A percentile compares a stretch with the other conserved stretches of the same genome.
Conservation (phyloP, 1,140 invertebrate genomes). For the Rhopalosiphum maidis region DNA sequence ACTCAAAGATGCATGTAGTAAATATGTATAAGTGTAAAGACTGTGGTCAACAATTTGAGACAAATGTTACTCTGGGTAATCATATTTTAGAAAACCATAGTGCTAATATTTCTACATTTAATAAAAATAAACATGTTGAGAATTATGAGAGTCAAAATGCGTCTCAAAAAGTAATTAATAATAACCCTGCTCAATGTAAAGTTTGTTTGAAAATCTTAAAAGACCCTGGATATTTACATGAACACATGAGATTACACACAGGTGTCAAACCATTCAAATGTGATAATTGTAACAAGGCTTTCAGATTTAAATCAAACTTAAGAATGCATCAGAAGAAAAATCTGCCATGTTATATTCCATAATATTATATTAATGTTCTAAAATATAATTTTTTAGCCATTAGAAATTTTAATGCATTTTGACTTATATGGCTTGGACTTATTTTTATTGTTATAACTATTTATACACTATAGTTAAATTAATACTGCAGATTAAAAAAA, state of each 20-base stretch:
- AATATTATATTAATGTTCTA: background rate
- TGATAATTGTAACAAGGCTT: background rate
- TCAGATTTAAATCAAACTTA: background rate
- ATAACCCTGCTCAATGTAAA: background rate
- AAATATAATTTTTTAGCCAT: background rate
- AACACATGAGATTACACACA: background rate
- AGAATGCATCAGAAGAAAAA: background rate
- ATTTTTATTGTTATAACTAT: background rate
- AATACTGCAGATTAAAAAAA: background rate
- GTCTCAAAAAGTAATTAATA: background rate
- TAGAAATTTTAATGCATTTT: background rate
- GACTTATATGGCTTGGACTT: background rate
- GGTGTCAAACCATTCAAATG: background rate
- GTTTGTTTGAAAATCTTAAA: background rate
- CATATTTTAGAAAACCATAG: conserved; percentile 2
- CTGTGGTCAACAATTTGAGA: conserved; percentile 11
- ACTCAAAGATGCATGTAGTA: background rate
- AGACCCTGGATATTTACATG: background rate
- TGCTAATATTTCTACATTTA: background rate
- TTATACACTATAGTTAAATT: background rate
- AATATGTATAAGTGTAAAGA: background rate
- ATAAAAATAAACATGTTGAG: background rate
- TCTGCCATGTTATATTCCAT: background rate
- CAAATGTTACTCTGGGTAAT: background rate
- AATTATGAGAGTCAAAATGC: background rate